These are phyloP conservation scores for Caiman crocodilus DNA, from an alignment of 2,797 vertebrate genomes.

Conservation along the genomic window DNA sequence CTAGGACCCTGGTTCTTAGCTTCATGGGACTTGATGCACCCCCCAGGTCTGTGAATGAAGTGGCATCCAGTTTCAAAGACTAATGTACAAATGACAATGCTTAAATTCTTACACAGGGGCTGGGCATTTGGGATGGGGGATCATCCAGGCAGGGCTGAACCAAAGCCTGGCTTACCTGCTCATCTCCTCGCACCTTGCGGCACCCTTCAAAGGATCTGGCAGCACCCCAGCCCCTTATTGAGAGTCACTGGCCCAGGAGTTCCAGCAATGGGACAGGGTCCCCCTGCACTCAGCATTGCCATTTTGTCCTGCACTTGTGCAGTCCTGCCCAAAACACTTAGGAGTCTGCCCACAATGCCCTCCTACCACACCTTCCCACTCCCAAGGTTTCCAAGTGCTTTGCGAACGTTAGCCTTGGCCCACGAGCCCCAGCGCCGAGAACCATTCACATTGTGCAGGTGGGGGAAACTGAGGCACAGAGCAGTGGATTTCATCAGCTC, in stretches of 20 bases:
- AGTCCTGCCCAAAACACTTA: neutral
- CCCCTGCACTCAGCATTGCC: neutral
- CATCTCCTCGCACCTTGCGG: no score
- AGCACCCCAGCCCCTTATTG: no score
- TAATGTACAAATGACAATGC: no score
- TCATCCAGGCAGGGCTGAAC: no score
- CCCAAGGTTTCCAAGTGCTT: neutral
- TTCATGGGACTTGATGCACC: no score
- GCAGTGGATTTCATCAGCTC: neutral
- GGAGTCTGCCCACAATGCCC: neutral
- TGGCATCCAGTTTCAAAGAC: no score
- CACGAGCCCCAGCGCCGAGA: neutral
- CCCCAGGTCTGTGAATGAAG: no score
- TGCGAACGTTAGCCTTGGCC: neutral
- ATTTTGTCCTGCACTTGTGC: neutral
- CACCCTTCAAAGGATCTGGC: no score
- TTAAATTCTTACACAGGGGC: no score
- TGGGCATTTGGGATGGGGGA: no score
- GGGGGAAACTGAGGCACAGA: neutral
- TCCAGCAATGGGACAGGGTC: neutral
- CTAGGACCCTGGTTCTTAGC: neutral
- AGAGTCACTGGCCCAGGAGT: no score
- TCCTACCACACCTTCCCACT: neutral
- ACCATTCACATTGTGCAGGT: neutral
- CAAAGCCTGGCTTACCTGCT: no score